Evolutionary conservation across 2,888 invertebrate species (phyloP).

Genomic region (Agrotis ipsilon): DNA sequence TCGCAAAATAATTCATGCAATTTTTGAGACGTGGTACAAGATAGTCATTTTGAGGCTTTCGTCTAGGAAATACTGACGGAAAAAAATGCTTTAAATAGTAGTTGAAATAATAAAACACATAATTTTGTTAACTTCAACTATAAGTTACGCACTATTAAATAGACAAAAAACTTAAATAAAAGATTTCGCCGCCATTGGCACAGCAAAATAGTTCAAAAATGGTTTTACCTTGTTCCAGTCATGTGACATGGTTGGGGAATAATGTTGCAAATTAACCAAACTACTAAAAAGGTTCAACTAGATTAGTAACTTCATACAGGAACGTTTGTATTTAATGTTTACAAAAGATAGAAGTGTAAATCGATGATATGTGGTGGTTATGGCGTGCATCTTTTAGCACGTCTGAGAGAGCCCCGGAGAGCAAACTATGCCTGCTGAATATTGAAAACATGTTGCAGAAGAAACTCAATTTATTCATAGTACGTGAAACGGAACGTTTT

Average conservation of each 20-base stretch:
- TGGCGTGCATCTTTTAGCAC: no score
- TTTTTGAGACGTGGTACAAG: conserved; percentile 72
- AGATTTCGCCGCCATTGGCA: conserved; percentile 32
- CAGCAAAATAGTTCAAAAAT: conserved; percentile 42
- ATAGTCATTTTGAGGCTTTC: conserved; percentile 69
- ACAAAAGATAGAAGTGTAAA: no score
- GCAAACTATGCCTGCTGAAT: no score
- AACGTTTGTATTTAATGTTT: no score
- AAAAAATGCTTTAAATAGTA: conserved; percentile 31
- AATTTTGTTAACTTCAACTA: conserved; percentile 34
- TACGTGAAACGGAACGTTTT: no score
- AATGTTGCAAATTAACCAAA: conserved; percentile 26
- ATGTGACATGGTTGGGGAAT: background rate
- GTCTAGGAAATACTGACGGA: background rate
- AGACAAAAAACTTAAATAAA: conserved; percentile 1
- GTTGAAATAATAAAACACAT: conserved; percentile 49
- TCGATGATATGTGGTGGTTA: no score
- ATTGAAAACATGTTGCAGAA: no score
- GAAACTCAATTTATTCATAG: no score
- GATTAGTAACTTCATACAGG: no score
- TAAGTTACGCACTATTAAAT: conserved; percentile 17
- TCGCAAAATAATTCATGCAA: conserved; percentile 51
- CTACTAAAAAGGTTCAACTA: no score
- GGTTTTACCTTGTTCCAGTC: conserved; percentile 37
- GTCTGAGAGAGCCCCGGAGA: no score